Evolutionary conservation across 92 coral and sea anemone species (phyloP), one percentile per base, ranked within the genome.

Genomic region (Parazoanthus darwini): DNA sequence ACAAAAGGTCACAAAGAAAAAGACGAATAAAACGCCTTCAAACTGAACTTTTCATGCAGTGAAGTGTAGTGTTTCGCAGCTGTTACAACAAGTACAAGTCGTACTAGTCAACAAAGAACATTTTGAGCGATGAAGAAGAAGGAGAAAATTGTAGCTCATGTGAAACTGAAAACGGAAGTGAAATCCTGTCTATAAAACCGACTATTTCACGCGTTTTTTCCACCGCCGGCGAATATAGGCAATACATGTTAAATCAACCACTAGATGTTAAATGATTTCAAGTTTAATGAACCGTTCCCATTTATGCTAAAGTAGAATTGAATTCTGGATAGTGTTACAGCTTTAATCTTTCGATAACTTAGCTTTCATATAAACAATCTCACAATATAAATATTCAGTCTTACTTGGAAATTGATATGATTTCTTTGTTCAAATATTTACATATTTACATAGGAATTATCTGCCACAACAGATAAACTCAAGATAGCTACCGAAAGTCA

Each of bases 381-480:
- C 56, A 35, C 36, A 13, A 16, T 43, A 71, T 70, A 84, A 83
- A 72, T 84, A 84, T 71, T 84, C 33, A 46, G 77, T 13, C 22
- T 26, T 72, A 5, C 43, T 56, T 5, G 78, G 46, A 84, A 84
- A 71, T 43, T 33, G 58, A 33, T 39, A 44, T 79, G 66, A 46
- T 29, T 50, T 71, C 43, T 26, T 70, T 43, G 68, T 70, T 84
- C 78, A 70, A 84, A 46, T 84, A 84, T 84, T 84, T 84, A 84
- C 87, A 71, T 84, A 84, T 84, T 84, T 71, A 71, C 79, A 14
- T 36, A 44, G 48, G n/a, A 84, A 65, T 16, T 72, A 44, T 22
- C 74, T 56, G 74, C 78, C 35, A 18, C 50, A 7, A 71, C 87
- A 16, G 70, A 72, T 72, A n/a, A 16, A 79, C 11, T 50, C 46